Evolutionary conservation across 2,113 vertebrate species (phyloP).

Genomic region (Tichodroma muraria): DNA sequence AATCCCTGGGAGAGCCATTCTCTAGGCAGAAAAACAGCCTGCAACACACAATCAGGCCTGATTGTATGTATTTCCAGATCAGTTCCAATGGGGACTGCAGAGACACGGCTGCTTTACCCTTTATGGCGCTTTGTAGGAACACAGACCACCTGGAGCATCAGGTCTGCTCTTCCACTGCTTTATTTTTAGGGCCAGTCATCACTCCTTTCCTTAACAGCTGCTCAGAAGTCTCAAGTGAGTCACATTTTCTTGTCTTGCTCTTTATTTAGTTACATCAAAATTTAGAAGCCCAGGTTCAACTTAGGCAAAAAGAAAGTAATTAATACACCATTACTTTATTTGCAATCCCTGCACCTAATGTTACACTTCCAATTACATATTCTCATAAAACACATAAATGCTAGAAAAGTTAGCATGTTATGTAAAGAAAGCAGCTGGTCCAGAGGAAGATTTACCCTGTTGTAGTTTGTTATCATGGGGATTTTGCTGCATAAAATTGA

Average conservation of each 20-base stretch:
- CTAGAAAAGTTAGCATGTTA: background rate
- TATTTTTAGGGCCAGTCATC: background rate
- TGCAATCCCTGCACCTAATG: background rate
- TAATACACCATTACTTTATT: background rate
- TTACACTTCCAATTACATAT: background rate
- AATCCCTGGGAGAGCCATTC: background rate
- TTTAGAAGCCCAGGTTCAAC: background rate
- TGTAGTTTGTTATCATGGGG: background rate
- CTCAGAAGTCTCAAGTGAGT: background rate
- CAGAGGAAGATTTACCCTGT: background rate
- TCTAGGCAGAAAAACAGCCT: background rate
- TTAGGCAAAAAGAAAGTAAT: background rate
- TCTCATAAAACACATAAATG: background rate
- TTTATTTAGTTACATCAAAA: background rate
- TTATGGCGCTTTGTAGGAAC: background rate
- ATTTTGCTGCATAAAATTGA: slow-evolving; percentile 7
- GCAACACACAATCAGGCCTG: background rate
- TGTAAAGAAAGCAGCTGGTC: background rate
- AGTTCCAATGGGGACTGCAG: background rate
- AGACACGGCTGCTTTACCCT: background rate
- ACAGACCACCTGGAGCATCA: background rate
- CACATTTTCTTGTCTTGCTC: background rate
- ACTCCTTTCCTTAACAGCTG: background rate
- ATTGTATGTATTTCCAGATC: background rate
- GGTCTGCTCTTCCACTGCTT: background rate